Evolutionary conservation across 1,140 invertebrate genomes (phyloP).

Genomic region (Dendroctonus ponderosae): DNA sequence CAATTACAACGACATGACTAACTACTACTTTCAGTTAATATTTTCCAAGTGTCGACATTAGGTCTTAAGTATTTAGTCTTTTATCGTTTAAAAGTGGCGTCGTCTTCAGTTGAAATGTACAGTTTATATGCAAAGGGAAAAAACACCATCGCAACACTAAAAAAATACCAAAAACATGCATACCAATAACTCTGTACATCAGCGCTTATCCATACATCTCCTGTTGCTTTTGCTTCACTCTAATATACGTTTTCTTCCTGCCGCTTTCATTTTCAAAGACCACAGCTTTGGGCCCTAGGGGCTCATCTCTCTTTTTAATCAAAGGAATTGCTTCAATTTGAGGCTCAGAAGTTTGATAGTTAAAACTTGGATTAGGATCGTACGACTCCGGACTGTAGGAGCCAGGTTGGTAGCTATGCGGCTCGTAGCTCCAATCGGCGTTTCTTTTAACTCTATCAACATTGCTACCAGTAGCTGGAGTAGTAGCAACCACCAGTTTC

Average conservation of each 20-base stretch:
- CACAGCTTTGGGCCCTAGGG: conserved; percentile 26
- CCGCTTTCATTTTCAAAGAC: conserved; percentile 31
- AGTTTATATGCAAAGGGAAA: background rate
- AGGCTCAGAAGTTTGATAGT: background rate
- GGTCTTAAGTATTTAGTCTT: background rate
- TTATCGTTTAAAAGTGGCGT: background rate
- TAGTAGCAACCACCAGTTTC: background rate
- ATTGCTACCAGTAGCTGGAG: background rate
- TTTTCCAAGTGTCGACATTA: conserved; percentile 5
- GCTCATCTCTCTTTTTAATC: conserved; percentile 32
- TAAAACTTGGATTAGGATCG: no score
- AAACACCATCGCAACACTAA: no score
- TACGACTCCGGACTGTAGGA: conserved; percentile 3
- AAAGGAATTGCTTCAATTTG: background rate
- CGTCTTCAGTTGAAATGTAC: background rate
- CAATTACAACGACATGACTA: background rate
- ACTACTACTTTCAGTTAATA: conserved; percentile 1
- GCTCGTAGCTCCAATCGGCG: conserved; percentile 24
- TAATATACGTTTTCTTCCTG: conserved; percentile 28
- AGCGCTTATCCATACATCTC: conserved; percentile 9
- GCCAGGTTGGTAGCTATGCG: conserved; percentile 30
- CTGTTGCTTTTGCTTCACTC: conserved; percentile 26
- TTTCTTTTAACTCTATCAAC: conserved; percentile 14
- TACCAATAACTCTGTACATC: background rate
- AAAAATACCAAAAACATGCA: no score